These are phyloP conservation scores for Corythoichthys haematopterus DNA, from an alignment of 2,113 vertebrate species.

Conservation along the genomic window DNA sequence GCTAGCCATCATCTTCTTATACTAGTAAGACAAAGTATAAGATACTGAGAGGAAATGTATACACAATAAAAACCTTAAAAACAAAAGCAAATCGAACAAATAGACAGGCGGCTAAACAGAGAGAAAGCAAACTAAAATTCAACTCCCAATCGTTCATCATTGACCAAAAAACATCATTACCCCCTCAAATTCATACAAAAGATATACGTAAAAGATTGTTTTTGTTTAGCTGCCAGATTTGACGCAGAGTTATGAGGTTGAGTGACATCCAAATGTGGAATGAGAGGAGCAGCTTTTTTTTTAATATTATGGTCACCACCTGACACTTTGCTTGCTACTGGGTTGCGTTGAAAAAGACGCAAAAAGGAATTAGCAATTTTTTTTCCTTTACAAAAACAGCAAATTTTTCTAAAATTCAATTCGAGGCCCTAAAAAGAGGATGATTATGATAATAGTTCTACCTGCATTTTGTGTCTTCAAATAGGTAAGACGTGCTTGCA, in stretches of 20 bases:
- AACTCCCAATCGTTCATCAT: not conserved
- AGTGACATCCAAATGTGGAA: no score
- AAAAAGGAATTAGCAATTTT: no score
- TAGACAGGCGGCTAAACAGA: not conserved
- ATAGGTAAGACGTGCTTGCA: no score
- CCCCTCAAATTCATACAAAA: not conserved
- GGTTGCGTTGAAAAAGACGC: no score
- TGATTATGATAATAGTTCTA: no score
- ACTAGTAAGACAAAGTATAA: constrained; percentile 66
- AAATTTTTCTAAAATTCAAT: no score
- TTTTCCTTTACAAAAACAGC: no score
- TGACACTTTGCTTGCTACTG: no score
- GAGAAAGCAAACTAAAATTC: not conserved
- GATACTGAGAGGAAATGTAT: not conserved
- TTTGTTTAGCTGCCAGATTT: not conserved
- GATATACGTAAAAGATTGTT: not conserved
- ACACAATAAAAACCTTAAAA: not conserved
- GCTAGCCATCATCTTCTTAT: constrained; percentile 84
- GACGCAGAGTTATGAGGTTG: not conserved
- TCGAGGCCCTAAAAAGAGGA: no score
- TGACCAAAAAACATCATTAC: not conserved
- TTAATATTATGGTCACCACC: no score
- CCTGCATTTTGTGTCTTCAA: no score
- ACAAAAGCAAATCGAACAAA: not conserved
- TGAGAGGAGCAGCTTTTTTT: no score